Conservation (phyloP, 2,113 vertebrate genomes). For the Fregata magnificens region DNA sequence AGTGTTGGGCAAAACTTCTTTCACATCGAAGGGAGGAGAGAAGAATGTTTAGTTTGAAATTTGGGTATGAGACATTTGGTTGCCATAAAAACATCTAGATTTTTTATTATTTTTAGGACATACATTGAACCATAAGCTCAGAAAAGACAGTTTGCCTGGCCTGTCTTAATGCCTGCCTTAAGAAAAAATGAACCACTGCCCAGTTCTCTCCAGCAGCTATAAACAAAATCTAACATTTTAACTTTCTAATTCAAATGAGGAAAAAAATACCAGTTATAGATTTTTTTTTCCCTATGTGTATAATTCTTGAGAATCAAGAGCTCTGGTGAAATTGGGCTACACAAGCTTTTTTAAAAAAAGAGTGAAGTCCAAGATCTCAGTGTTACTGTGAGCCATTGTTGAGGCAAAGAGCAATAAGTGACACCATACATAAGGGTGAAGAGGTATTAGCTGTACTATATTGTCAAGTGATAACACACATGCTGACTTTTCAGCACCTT, state of each 20-base stretch:
- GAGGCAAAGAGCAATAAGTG: neutral
- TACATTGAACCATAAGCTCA: neutral
- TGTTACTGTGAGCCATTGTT: neutral
- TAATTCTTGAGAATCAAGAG: neutral
- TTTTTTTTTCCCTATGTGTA: accelerated
- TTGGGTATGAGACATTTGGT: neutral
- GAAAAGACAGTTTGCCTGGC: neutral
- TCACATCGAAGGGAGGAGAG: neutral
- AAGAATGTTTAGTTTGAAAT: neutral
- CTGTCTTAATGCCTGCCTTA: neutral
- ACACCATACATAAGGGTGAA: neutral
- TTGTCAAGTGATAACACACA: constrained; percentile 61
- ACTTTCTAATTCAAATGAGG: neutral
- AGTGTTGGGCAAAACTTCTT: neutral
- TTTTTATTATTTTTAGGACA: neutral
- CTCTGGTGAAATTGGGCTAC: neutral
- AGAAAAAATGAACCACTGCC: neutral
- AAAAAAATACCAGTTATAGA: neutral
- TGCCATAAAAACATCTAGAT: neutral
- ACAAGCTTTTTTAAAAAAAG: neutral
- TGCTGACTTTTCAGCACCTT: constrained; percentile 45
- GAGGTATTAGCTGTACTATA: constrained; percentile 20
- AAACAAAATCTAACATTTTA: neutral
- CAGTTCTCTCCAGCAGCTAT: neutral
- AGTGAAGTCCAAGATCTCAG: neutral